Evolutionary conservation across 2,113 vertebrate genomes (phyloP), one percentile per base, ranked within the genome.

Genomic region (Alexandromys fortis): DNA sequence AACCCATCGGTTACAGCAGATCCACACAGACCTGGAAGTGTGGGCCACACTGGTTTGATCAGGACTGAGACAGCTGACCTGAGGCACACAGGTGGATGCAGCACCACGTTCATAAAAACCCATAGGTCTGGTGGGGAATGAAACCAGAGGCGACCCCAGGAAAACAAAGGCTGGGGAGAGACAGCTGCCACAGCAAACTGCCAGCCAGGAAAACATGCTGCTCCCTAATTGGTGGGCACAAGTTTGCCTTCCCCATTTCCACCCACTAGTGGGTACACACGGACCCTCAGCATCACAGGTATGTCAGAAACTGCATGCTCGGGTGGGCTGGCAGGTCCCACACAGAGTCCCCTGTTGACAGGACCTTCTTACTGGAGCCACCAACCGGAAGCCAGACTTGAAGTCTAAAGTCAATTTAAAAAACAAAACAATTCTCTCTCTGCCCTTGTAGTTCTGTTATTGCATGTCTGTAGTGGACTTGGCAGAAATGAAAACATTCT

Each of bases 241-340:
- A 26, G 33, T 24, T 45, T 0, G 4, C 13, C 38, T 17, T 13
- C 17, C 65, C 17, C 0, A 3, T 0, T 0, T 11, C 52, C 6
- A 58, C n/a, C 47, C 47, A 5, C 30, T 5, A 2, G 3, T 5
- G 45, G 38, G 10, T 7, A 21, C 24, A 4, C 9, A 9, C 24
- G 26, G n/a, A 77, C 73, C 22, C 67, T 21, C 47, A 67, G 49
- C 7, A 0, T 21, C 16, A 3, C 22, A 45, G 63, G 7, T 2
- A 3, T 35, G 73, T 3, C 33, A 9, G 58, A 8, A n/a, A 30
- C 12, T 1, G 1, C 1, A 0, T 55, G 47, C 22, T 83, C 19
- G 28, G 47, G 42, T 49, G n/a, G 63, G 65, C 49, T 81, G 70
- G 12, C 3, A 10, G 58, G 75, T 45, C 76, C 90, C 55, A n/a